Evolutionary conservation across 2,888 invertebrate genomes (phyloP).

Genomic region (Crioceris asparagi): DNA sequence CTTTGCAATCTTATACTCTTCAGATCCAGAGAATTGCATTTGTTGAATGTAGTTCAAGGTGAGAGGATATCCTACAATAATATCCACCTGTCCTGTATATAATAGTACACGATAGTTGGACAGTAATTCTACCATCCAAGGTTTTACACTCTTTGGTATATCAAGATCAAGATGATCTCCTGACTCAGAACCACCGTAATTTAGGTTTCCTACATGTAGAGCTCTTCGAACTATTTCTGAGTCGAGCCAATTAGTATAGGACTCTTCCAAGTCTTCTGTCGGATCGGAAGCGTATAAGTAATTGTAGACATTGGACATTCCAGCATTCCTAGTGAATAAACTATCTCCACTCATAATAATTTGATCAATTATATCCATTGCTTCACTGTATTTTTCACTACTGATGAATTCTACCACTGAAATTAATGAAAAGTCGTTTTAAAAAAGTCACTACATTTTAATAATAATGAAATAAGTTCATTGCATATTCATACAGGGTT

Average conservation of each 20-base stretch:
- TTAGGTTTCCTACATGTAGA: constrained; percentile 3
- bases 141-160: constrained; percentile 1
- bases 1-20: constrained; percentile 50
- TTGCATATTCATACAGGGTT: too few relatives aligned
- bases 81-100: constrained; percentile 82
- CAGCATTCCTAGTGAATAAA: too few relatives aligned
- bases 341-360: neutral
- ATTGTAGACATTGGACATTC: neutral
- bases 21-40: constrained; percentile 55
- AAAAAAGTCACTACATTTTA: too few relatives aligned
- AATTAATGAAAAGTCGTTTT: neutral
- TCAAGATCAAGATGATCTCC: neutral
- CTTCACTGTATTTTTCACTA: neutral
- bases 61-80: constrained; percentile 74
- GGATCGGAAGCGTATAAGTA: neutral
- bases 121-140: neutral
- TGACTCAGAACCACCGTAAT: neutral
- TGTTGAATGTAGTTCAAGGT: constrained; percentile 65
- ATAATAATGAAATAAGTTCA: too few relatives aligned
- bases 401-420: neutral
- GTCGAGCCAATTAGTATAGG: neutral
- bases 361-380: neutral
- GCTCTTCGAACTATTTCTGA: neutral
- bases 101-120: constrained; percentile 38
- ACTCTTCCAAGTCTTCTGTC: neutral